Evolutionary conservation across 2,797 vertebrate species (phyloP), one percentile per base, ranked within the genome.

Genomic region (Heliangelus exortis): DNA sequence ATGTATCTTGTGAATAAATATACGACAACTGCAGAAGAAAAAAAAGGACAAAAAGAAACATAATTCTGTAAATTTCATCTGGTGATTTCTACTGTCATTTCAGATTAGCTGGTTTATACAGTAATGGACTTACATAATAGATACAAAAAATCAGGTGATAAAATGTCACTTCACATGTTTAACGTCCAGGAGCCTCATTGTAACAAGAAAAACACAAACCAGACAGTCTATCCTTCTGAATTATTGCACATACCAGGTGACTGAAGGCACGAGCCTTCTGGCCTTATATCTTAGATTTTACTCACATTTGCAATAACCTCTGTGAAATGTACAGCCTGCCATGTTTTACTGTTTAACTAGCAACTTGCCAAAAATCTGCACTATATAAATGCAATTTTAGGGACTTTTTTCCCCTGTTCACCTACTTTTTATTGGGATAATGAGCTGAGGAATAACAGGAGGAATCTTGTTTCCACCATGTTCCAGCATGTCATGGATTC

Each of bases 341-440:
- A 69, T 28, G 16, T 63, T 85, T 95, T 83, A 81, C 31, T 80
- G 62, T n/a, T 87, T 95, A 91, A 94, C 93, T 93, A 96, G 66
- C 54, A 77, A 39, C 76, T 76, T 95, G 73, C 84, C 63, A 91
- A 79, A 92, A 93, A 62, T 76, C 13, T 47, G 65, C 3, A 39
- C 31, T 4, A 13, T 41, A 39, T 47, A 87, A 84, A 51, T 78
- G 45, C 17, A 92, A 51, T 34, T 74, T 75, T 16, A 75, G 9
- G 22, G 33, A 8, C 23, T 62, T 17, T 41, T 48, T 71, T 75
- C 51, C 39, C 41, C 81, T 12, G 20, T 77, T 85, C 84, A 98
- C 99, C 98, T 97, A 99, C 99, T 99, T 98, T 98, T 99, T 97
- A 99, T 99, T 85, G 99, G 99, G 72, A 98, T 98, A 97, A 99